phyloP scores from a whole-genome alignment of 2,888 invertebrate species.

The Apoda limacodes region DNA sequence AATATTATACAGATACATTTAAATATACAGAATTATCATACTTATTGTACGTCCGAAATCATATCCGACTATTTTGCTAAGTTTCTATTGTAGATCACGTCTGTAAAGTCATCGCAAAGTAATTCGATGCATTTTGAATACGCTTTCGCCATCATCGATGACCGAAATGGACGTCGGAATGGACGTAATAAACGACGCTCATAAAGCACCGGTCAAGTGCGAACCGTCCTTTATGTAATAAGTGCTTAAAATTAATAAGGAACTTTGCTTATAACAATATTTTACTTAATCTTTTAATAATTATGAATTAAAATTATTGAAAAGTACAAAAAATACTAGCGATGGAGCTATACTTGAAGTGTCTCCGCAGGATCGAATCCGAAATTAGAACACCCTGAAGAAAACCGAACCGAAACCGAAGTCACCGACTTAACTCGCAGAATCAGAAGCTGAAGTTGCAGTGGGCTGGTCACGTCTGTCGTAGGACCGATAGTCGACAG shows the following conservation, averaged over 20 bases:
- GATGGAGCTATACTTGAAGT: not conserved
- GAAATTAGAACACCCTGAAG: not conserved
- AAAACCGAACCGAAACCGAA: not conserved
- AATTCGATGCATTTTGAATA: constrained; percentile 25
- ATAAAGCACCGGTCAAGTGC: no score
- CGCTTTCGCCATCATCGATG: constrained; percentile 32
- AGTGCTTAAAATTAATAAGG: no score
- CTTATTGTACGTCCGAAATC: constrained; percentile 3
- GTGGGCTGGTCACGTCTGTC: no score
- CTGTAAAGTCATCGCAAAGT: constrained; percentile 28
- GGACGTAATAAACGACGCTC: constrained; percentile 43
- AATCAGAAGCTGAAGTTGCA: no score
- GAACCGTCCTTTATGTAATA: no score
- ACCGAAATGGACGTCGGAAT: constrained; percentile 22
- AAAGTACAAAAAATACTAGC: not conserved
- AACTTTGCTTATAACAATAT: no score
- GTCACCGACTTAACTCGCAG: no score
- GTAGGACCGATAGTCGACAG: no score
- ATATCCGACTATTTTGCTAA: constrained; percentile 18
- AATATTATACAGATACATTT: no score
- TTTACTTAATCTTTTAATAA: constrained; percentile 12
- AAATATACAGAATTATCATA: constrained; percentile 5
- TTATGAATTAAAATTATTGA: not conserved
- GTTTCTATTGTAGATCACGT: constrained; percentile 24
- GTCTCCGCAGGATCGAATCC: not conserved